Conservation (phyloP, 2,797 vertebrate genomes). For the Pachyuromys duprasi region DNA sequence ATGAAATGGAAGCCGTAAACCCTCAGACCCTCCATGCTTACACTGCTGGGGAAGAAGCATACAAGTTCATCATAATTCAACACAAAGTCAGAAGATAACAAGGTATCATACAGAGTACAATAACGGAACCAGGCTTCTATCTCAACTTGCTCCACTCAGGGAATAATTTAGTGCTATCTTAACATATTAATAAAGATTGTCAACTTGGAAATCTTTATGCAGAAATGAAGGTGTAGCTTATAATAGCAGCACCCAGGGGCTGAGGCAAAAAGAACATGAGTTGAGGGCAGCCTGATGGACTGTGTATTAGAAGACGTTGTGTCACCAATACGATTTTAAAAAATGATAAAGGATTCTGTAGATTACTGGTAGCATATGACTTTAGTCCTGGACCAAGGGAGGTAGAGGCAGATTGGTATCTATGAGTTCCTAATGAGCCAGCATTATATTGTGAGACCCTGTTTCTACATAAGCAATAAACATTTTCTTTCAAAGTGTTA, state of each 20-base stretch:
- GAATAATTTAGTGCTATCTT: background rate
- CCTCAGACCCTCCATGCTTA: background rate
- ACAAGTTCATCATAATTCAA: background rate
- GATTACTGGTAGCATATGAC: accelerated
- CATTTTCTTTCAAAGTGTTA: background rate
- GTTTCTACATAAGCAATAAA: background rate
- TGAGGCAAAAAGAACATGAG: background rate
- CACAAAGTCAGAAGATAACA: background rate
- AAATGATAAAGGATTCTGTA: background rate
- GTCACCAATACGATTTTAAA: background rate
- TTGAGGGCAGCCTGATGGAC: background rate
- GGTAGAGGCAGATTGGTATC: background rate
- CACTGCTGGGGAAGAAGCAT: background rate
- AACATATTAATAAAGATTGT: background rate
- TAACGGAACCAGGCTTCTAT: background rate
- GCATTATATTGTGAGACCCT: background rate
- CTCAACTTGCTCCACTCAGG: background rate
- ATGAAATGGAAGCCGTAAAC: background rate
- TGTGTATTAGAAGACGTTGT: background rate
- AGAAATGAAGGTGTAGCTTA: background rate
- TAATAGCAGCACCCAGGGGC: background rate
- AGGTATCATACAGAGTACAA: background rate
- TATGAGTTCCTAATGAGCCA: accelerated
- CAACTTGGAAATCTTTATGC: background rate
- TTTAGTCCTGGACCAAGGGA: background rate